These are phyloP conservation scores for Lagenorhynchus albirostris DNA, from an alignment of 2,113 vertebrate species.

Conservation along the genomic window DNA sequence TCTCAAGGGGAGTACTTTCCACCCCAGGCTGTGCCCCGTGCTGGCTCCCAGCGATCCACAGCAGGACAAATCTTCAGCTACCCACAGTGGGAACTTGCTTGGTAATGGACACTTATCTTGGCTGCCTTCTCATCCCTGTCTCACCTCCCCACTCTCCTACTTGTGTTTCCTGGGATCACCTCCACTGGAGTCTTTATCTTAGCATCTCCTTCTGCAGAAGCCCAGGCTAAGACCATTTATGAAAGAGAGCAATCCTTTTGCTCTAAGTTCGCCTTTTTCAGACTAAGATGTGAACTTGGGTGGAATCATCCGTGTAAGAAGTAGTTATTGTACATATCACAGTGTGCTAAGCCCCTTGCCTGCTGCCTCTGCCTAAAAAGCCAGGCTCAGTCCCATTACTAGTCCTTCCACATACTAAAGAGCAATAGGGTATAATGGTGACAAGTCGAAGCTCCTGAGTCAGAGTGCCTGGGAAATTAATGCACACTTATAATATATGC, in stretches of 20 bases:
- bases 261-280: neutral
- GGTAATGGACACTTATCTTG: neutral
- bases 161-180: neutral
- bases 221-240: neutral
- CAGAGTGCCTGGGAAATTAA: neutral
- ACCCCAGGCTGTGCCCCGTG: neutral
- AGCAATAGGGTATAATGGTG: neutral
- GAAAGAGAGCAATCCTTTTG: neutral
- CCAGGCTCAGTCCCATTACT: neutral
- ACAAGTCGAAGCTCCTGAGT: neutral
- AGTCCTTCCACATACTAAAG: neutral
- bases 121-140: neutral
- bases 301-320: neutral
- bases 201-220: neutral
- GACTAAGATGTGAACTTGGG: neutral
- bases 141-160: neutral
- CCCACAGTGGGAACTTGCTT: neutral
- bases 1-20: accelerated
- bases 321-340: neutral
- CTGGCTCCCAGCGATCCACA: neutral
- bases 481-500: neutral
- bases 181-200: neutral
- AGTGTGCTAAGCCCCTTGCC: neutral
- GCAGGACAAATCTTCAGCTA: neutral
- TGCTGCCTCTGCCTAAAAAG: neutral